Percentiles rank a stretch among this genome's conserved stretches.
These are phyloP conservation scores for Drosophila nikananu DNA, from an alignment of 1,140 invertebrate species.

Conservation along the genomic window DNA sequence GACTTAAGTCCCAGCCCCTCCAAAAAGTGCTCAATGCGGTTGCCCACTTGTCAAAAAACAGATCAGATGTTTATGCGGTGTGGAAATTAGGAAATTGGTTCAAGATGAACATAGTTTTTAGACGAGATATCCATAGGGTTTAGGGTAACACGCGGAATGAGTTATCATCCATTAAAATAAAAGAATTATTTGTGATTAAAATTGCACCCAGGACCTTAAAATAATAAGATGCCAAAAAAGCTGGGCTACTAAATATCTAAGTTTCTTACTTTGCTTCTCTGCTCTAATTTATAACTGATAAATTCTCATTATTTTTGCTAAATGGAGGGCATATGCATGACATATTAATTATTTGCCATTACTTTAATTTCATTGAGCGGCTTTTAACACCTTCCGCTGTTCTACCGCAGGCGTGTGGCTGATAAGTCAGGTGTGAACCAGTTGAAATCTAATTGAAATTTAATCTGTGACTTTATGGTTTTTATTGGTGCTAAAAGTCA, in stretches of 20 bases:
- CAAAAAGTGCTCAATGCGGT: slow-evolving; percentile 15
- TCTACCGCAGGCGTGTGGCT: slow-evolving; percentile 3
- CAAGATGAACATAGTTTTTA: background rate
- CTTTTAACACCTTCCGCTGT: background rate
- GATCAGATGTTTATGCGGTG: slow-evolving; percentile 4
- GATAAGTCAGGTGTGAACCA: slow-evolving; percentile 30
- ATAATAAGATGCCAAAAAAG: background rate
- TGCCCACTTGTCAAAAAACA: slow-evolving; percentile 27
- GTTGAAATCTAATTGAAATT: slow-evolving; percentile 26
- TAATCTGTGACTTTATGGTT: slow-evolving; percentile 20
- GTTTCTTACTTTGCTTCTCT: background rate
- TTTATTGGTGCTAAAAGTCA: background rate
- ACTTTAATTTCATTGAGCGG: background rate
- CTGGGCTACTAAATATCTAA: too few relatives aligned
- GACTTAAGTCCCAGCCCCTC: slow-evolving; percentile 26
- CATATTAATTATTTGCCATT: background rate
- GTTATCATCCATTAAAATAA: background rate
- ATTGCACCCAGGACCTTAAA: background rate
- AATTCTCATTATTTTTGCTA: background rate
- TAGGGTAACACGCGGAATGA: background rate
- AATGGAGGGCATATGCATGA: background rate
- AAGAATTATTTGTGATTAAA: background rate
- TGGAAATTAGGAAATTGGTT: background rate
- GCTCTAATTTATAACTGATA: background rate
- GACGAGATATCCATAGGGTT: background rate